A percentile compares a stretch with the other conserved stretches of the same genome.
These are phyloP conservation scores for Myotis myotis DNA, from an alignment of 2,797 vertebrate genomes.

Conservation along the genomic window DNA sequence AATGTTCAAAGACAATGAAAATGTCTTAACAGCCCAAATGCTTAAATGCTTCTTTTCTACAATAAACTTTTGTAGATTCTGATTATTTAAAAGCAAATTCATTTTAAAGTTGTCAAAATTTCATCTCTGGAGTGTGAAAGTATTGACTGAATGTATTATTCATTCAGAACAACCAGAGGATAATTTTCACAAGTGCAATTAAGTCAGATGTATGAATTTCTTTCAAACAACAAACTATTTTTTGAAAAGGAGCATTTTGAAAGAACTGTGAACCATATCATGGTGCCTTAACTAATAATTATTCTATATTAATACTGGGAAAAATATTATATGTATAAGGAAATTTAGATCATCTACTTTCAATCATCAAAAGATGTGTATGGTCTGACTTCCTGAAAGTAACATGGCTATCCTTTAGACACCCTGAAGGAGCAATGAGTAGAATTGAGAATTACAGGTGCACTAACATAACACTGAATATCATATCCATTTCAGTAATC, in stretches of 20 bases:
- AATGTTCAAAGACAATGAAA: slow-evolving; percentile 33
- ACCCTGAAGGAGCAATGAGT: not conserved
- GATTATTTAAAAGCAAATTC: slow-evolving; percentile 53
- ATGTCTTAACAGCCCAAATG: not conserved
- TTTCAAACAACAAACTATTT: slow-evolving; percentile 47
- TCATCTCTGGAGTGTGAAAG: not conserved
- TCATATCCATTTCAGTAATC: not conserved
- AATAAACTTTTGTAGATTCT: not conserved
- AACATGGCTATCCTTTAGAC: not conserved
- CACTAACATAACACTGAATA: not conserved
- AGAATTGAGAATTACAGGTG: not conserved
- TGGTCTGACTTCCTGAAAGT: not conserved
- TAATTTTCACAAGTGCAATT: slow-evolving; percentile 60
- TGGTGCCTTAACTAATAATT: slow-evolving; percentile 7
- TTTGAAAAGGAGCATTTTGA: slow-evolving; percentile 38
- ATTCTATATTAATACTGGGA: not conserved
- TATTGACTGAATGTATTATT: slow-evolving; percentile 30
- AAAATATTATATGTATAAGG: not conserved
- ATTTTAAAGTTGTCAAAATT: slow-evolving; percentile 49
- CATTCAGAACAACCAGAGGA: slow-evolving; percentile 19
- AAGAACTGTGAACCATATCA: not conserved
- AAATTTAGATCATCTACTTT: not conserved
- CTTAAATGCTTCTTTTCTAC: not conserved
- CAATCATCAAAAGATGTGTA: not conserved
- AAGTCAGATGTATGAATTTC: slow-evolving; percentile 52